These are phyloP conservation scores for Semnornis frantzii DNA, from an alignment of 2,113 vertebrate species.

Conservation along the genomic window DNA sequence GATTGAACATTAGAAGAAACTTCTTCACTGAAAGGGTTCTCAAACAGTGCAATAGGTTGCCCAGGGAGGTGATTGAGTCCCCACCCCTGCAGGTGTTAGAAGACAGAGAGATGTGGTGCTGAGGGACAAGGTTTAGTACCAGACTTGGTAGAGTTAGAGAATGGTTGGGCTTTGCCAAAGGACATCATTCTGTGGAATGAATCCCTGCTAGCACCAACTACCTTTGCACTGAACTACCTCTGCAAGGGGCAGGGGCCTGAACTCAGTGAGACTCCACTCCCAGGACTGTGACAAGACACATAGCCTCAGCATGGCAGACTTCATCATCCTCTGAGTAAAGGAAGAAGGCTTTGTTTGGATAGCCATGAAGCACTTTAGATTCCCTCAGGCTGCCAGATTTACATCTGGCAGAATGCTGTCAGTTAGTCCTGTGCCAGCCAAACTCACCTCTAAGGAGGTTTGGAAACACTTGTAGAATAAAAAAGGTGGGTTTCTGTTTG, in stretches of 20 bases:
- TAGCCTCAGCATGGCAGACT: neutral
- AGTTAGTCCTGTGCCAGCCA: too few species aligned
- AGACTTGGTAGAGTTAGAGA: too few species aligned
- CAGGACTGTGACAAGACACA: neutral
- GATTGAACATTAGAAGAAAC: too few species aligned
- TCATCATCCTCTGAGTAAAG: neutral
- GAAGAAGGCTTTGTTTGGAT: neutral
- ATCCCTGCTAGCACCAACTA: neutral
- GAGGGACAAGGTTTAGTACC: too few species aligned
- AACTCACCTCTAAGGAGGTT: neutral
- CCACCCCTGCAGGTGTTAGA: too few species aligned
- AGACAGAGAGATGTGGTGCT: too few species aligned
- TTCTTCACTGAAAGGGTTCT: too few species aligned
- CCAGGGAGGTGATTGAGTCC: too few species aligned
- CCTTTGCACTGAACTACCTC: neutral
- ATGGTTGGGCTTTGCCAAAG: too few species aligned
- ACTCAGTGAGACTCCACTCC: neutral
- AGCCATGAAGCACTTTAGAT: neutral
- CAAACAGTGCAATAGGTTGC: too few species aligned
- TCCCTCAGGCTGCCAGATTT: neutral
- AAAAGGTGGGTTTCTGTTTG: neutral
- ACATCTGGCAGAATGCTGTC: neutral
- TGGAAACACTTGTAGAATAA: neutral
- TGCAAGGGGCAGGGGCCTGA: neutral
- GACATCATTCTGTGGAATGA: too few species aligned